phyloP scores from a whole-genome alignment of 1,140 invertebrate species.

The Eciton burchellii region DNA sequence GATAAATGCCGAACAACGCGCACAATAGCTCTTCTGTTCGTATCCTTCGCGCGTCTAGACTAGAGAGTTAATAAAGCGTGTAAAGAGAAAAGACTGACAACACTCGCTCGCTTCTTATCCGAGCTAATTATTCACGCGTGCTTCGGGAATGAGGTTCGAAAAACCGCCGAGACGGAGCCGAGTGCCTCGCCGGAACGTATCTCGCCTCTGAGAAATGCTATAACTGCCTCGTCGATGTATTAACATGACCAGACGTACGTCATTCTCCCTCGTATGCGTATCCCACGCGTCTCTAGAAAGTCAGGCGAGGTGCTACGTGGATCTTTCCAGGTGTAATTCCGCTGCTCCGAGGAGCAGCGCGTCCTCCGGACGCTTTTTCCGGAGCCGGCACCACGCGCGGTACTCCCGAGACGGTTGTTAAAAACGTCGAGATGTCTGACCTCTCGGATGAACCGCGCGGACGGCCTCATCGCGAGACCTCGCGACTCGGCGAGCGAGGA shows the following conservation, averaged over 20 bases:
- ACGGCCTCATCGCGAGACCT: slow-evolving; percentile 63
- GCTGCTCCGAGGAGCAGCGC: not conserved
- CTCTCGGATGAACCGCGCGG: slow-evolving; percentile 42
- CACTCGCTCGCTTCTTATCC: slow-evolving; percentile 67
- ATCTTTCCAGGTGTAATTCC: not conserved
- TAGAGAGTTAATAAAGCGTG: slow-evolving; percentile 79
- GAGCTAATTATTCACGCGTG: slow-evolving; percentile 78
- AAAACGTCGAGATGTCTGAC: slow-evolving; percentile 9
- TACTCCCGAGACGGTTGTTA: slow-evolving; percentile 15
- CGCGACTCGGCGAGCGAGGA: slow-evolving; percentile 41
- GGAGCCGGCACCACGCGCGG: no score
- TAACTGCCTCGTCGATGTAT: not conserved
- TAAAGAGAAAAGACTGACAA: slow-evolving; percentile 77
- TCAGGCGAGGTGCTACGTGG: not conserved
- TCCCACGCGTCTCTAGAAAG: not conserved
- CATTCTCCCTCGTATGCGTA: not conserved
- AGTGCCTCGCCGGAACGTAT: slow-evolving; percentile 13
- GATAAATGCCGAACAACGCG: slow-evolving; percentile 32
- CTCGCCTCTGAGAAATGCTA: not conserved
- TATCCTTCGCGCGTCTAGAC: slow-evolving; percentile 66
- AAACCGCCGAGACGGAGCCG: slow-evolving; percentile 27
- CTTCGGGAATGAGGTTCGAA: slow-evolving; percentile 64
- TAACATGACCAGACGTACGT: not conserved
- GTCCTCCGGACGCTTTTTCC: not conserved
- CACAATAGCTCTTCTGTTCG: slow-evolving; percentile 77